These are phyloP conservation scores for Plemyria rubiginata DNA, from an alignment of 2,888 invertebrate genomes.

Conservation along the genomic window DNA sequence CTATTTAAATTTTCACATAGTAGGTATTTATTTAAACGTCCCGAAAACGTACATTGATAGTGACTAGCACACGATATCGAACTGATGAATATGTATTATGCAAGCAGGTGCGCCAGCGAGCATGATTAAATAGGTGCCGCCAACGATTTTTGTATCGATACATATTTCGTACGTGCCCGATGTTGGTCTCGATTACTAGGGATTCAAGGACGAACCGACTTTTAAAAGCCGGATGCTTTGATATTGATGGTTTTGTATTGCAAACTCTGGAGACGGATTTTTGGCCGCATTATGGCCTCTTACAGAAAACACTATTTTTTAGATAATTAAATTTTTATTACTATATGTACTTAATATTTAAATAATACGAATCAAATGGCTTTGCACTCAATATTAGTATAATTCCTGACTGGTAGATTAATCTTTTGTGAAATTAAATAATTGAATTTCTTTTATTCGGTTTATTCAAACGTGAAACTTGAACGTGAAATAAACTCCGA, in stretches of 20 bases:
- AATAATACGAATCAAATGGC: no score
- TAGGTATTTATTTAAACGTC: constrained; percentile 40
- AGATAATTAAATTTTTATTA: no score
- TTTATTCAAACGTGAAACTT: no score
- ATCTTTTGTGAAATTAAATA: no score
- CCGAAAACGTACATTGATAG: constrained; percentile 74
- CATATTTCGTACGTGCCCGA: constrained; percentile 39
- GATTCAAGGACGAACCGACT: neutral
- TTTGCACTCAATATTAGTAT: no score
- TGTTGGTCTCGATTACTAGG: constrained; percentile 51
- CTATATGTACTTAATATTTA: no score
- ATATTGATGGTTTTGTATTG: neutral
- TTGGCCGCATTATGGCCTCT: no score
- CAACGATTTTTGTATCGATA: constrained; percentile 74
- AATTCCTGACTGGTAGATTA: no score
- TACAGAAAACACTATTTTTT: no score
- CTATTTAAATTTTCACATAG: neutral
- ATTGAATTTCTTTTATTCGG: no score
- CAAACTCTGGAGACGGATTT: no score
- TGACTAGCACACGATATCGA: constrained; percentile 69
- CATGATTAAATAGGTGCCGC: constrained; percentile 81
- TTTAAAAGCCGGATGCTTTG: neutral
- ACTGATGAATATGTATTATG: constrained; percentile 83
- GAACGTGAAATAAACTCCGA: no score
- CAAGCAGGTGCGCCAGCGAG: constrained; percentile 71